Evolutionary conservation across 2,888 invertebrate species (phyloP).

Genomic region (Agrochola circellaris): DNA sequence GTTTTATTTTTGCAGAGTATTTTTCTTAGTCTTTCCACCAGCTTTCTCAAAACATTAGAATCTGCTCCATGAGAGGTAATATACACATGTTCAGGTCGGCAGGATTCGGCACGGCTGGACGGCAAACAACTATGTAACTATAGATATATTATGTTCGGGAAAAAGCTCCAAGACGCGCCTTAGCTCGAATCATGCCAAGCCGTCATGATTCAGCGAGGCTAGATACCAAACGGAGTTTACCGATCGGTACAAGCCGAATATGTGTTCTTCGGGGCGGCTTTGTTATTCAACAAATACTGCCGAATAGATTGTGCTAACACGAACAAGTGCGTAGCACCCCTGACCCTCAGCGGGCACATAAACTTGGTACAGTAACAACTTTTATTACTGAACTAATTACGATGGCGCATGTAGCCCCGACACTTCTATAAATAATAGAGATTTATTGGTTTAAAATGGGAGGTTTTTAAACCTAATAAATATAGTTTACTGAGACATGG

Average conservation of each 20-base stretch:
- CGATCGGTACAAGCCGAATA: neutral
- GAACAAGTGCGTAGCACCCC: neutral
- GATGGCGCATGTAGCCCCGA: constrained; percentile 22
- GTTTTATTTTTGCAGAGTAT: too few species aligned
- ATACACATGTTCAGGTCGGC: too few species aligned
- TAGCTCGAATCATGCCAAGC: too few species aligned
- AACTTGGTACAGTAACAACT: constrained; percentile 31
- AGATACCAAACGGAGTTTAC: neutral
- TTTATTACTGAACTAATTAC: constrained; percentile 57
- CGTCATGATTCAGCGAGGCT: neutral
- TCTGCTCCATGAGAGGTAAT: too few species aligned
- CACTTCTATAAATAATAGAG: constrained; percentile 53
- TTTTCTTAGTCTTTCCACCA: too few species aligned
- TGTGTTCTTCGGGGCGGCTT: neutral
- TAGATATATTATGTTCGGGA: too few species aligned
- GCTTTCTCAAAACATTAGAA: too few species aligned
- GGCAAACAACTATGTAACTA: too few species aligned
- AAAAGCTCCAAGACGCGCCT: too few species aligned
- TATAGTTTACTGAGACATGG: constrained; percentile 20
- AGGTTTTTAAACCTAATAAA: constrained; percentile 43
- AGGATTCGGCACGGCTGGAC: too few species aligned
- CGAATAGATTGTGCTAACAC: too few species aligned
- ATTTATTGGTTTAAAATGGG: constrained; percentile 51
- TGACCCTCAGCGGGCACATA: constrained; percentile 36
- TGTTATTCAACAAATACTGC: neutral